These are phyloP conservation scores for Glandiceps talaboti DNA, from an alignment of 53 echinoderm and acorn worm genomes.

Conservation along the genomic window DNA sequence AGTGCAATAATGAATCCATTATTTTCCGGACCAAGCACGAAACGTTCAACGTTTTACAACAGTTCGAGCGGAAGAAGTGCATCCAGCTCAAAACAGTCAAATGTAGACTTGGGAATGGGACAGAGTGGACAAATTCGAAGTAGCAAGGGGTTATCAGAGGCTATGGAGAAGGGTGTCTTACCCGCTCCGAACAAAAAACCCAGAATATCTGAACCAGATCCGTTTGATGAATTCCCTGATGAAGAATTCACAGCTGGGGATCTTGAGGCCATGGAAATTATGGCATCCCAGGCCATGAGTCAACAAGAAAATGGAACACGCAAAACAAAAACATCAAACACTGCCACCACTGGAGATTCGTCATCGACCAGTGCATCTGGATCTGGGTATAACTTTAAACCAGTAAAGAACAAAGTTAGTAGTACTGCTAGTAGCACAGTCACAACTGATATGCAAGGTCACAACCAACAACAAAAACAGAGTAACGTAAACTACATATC, in stretches of 20 bases:
- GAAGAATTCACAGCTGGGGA: conserved; percentile 73
- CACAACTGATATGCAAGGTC: neutral
- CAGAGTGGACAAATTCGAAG: neutral
- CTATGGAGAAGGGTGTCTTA: conserved; percentile 10
- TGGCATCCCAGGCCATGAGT: conserved; percentile 73
- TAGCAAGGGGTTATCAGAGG: no score
- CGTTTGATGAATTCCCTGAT: conserved; percentile 63
- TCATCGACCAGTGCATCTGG: neutral
- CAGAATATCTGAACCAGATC: conserved; percentile 40
- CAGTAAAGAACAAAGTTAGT: neutral
- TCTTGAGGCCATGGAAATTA: conserved; percentile 44
- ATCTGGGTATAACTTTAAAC: neutral
- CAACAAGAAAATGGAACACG: conserved; percentile 20
- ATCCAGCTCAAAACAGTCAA: neutral
- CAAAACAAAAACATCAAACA: no score
- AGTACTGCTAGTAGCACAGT: neutral
- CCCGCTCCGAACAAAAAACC: conserved; percentile 63
- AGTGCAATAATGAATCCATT: conserved; percentile 51
- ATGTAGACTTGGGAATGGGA: neutral
- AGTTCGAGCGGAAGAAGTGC: neutral
- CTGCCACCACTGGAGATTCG: neutral
- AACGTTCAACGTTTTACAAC: neutral
- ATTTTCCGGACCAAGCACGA: conserved; percentile 55
- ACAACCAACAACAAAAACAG: neutral
- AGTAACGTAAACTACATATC: neutral